Base-by-base conservation (phyloP, 2,113 vertebrate species). In the Cyphomyrus discorhynchus region DNA sequence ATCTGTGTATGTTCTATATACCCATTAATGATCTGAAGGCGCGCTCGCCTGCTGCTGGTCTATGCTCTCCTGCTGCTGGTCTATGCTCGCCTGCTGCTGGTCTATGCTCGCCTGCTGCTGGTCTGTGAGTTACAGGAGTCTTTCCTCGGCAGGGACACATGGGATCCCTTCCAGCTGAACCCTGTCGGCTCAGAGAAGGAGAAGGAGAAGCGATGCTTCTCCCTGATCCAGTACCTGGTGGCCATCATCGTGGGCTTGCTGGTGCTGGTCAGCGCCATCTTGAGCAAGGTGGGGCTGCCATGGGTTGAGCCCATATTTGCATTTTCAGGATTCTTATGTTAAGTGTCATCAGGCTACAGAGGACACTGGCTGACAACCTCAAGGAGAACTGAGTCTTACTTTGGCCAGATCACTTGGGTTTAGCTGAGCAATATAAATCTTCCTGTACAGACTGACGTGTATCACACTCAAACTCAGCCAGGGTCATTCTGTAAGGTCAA, bases 111-210 rank as follows among this genome's bases (percentile, higher is more conserved):
- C 58, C 8, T 9, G 7, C 58, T 66, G 62, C 3, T 70, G 62
- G 27, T 31, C 27, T 31, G 27, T 70, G n/a, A 70, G 62, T 86
- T 47, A 74, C 31, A n/a, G 42, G 88, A 86, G 49, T 45, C 8
- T 7, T 42, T 49, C 42, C 13, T 89, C 27, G 27, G 39, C 91
- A 96, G 96, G 88, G 95, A 96, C 70, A 96, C 95, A 46, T 96
- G 96, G 96, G 96, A 96, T 92, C 96, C 96, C 3, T 96, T 96
- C 91, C 96, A 96, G 89, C 89, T 96, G 88, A 96, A 95, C 88
- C 95, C 95, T 0, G 42, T 94, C 1, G 96, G 96, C 87, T 92
- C 96, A 0, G 95, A 96, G 92, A 96, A 96, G 90, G 95, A 96
- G 91, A 9, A n/a, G 8, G 95, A 95, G 91, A 92, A 62, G 90